These are phyloP conservation scores for Hypotaenidia okinawae DNA, from an alignment of 2,797 vertebrate species.

Conservation along the genomic window DNA sequence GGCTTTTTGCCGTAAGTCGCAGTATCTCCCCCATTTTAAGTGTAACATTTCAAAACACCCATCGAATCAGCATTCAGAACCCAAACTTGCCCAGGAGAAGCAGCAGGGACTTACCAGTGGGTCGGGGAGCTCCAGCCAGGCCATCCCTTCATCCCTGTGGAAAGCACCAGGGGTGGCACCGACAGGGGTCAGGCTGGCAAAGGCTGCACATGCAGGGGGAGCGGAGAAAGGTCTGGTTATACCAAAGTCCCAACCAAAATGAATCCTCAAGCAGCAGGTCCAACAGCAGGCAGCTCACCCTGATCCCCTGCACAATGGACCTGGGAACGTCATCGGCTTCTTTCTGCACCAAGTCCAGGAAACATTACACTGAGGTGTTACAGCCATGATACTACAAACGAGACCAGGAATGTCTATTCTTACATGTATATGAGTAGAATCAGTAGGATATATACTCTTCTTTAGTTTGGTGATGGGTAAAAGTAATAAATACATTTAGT, in stretches of 20 bases:
- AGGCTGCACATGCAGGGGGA: fast-evolving
- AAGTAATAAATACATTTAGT: background rate
- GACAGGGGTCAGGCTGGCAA: background rate
- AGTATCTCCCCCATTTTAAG: background rate
- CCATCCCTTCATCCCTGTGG: fast-evolving
- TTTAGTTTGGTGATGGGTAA: slow-evolving; percentile 37
- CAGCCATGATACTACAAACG: background rate
- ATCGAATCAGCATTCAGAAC: background rate
- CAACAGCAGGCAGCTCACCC: background rate
- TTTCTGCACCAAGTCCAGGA: background rate
- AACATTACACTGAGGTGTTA: background rate
- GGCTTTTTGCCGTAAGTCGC: background rate
- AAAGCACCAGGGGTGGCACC: background rate
- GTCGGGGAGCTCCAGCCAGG: fast-evolving
- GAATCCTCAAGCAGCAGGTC: background rate
- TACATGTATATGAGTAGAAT: background rate
- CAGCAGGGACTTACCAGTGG: fast-evolving
- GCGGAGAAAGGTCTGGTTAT: fast-evolving
- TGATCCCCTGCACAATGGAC: background rate
- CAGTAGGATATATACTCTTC: background rate
- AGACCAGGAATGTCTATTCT: background rate
- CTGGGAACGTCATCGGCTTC: background rate
- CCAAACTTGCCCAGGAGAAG: fast-evolving
- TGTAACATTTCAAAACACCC: background rate
- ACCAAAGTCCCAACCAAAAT: background rate